Percentiles rank a stretch among this genome's conserved stretches.
Conservation (phyloP, 2,797 vertebrate species). For the Denticeps clupeoides region DNA sequence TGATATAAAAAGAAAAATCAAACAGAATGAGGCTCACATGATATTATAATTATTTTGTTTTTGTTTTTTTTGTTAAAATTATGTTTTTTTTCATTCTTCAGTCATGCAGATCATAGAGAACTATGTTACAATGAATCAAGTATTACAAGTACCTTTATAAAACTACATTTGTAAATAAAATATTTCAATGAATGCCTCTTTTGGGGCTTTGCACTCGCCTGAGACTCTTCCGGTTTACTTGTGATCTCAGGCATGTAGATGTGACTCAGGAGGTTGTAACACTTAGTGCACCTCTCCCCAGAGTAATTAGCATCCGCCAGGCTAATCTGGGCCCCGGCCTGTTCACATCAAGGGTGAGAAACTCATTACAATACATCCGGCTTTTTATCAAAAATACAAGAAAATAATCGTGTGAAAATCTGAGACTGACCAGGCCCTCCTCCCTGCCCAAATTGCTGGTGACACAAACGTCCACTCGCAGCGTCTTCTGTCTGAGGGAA, state of each 20-base stretch:
- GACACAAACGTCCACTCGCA: conserved; percentile 80
- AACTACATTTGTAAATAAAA: too few relatives aligned
- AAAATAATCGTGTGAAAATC: too few relatives aligned
- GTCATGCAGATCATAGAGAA: too few relatives aligned
- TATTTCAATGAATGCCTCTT: too few relatives aligned
- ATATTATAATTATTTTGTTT: too few relatives aligned
- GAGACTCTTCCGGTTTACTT: conserved; percentile 37
- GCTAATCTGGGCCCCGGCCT: conserved; percentile 93
- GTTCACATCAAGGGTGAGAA: background rate
- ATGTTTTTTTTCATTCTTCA: too few relatives aligned
- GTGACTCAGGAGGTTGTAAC: conserved; percentile 87
- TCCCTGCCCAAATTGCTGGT: conserved; percentile 67
- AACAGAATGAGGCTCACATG: too few relatives aligned
- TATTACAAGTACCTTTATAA: too few relatives aligned
- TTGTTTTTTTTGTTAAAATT: too few relatives aligned
- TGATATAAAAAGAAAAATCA: too few relatives aligned
- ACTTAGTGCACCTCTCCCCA: conserved; percentile 71
- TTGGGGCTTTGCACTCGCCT: conserved; percentile 22
- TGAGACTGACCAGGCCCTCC: conserved; percentile 69
- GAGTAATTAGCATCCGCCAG: conserved; percentile 76
- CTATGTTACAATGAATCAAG: too few relatives aligned
- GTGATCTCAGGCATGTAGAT: conserved; percentile 65
- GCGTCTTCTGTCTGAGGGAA: conserved; percentile 81
- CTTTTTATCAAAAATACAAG: background rate
- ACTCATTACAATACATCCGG: background rate